A percentile compares a stretch with the other conserved stretches of the same genome.
Evolutionary conservation across 2,888 invertebrate species (phyloP).

Genomic region (Noctua janthe): DNA sequence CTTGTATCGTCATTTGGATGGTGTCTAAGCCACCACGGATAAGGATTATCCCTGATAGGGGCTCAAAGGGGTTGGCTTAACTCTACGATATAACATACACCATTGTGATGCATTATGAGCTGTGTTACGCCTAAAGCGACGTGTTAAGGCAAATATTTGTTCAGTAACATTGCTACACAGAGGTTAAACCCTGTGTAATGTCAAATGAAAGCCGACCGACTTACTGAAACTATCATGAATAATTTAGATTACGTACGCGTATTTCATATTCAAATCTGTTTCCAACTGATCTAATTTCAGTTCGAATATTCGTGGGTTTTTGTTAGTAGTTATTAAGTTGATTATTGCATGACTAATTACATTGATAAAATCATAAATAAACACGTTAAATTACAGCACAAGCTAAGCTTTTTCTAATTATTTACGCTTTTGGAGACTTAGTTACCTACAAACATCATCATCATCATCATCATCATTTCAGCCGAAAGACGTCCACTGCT

Average conservation of each 20-base stretch:
- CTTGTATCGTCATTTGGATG: not conserved
- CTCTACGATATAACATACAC: constrained; percentile 7
- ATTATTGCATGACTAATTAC: not conserved
- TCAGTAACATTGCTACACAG: constrained; percentile 16
- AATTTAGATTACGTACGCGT: constrained; percentile 6
- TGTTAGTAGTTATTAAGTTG: not conserved
- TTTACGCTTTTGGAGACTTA: not conserved
- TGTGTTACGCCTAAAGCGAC: constrained; percentile 28
- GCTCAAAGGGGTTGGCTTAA: constrained; percentile 18
- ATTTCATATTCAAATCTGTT: constrained; percentile 3
- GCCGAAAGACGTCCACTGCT: no score
- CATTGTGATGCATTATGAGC: constrained; percentile 18
- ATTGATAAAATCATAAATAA: not conserved
- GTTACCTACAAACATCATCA: not conserved
- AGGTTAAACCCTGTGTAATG: constrained; percentile 6
- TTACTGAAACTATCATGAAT: constrained; percentile 20
- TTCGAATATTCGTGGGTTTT: not conserved
- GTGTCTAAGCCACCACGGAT: constrained; percentile 4
- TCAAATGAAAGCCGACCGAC: constrained; percentile 18
- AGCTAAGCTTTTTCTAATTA: not conserved
- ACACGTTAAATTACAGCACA: not conserved
- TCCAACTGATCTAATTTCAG: not conserved
- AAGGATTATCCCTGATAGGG: constrained; percentile 18
- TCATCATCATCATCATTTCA: no score
- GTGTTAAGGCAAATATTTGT: constrained; percentile 36